Conservation (phyloP, 2,797 vertebrate genomes). For the Gephyroberyx darwinii region DNA sequence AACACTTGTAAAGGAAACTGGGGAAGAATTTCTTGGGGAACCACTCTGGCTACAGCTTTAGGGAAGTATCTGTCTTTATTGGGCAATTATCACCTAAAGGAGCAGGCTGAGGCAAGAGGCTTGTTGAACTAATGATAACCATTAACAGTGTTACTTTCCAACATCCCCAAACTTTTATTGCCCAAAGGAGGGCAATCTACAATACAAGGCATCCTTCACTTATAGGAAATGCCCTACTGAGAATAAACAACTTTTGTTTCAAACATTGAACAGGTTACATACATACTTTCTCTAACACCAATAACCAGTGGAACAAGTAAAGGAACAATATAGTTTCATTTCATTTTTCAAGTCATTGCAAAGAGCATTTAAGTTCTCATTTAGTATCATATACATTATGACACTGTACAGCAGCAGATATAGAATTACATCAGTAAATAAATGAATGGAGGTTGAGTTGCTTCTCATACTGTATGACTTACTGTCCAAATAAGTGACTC, state of each 20-base stretch:
- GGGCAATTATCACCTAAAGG: slow-evolving; percentile 77
- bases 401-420: not conserved
- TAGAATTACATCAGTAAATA: not conserved
- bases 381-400: not conserved
- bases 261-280: not conserved
- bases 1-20: slow-evolving; percentile 61
- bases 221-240: slow-evolving; percentile 48
- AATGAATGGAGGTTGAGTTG: not conserved
- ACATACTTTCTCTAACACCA: not conserved
- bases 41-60: slow-evolving; percentile 63
- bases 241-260: slow-evolving; percentile 34
- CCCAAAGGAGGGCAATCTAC: slow-evolving; percentile 39
- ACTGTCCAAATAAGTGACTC: slow-evolving; percentile 56
- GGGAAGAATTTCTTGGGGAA: slow-evolving; percentile 49
- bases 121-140: slow-evolving; percentile 71
- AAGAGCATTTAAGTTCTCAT: not conserved
- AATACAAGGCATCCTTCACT: slow-evolving; percentile 46
- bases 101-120: slow-evolving; percentile 63
- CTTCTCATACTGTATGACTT: slow-evolving; percentile 21
- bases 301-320: slow-evolving; percentile 3
- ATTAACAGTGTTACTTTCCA: slow-evolving; percentile 76
- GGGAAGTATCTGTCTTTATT: slow-evolving; percentile 77
- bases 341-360: slow-evolving; percentile 15
- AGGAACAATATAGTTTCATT: slow-evolving; percentile 10
- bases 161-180: slow-evolving; percentile 57